Conservation (phyloP, 2,888 invertebrate genomes). For the Idaea biselata region DNA sequence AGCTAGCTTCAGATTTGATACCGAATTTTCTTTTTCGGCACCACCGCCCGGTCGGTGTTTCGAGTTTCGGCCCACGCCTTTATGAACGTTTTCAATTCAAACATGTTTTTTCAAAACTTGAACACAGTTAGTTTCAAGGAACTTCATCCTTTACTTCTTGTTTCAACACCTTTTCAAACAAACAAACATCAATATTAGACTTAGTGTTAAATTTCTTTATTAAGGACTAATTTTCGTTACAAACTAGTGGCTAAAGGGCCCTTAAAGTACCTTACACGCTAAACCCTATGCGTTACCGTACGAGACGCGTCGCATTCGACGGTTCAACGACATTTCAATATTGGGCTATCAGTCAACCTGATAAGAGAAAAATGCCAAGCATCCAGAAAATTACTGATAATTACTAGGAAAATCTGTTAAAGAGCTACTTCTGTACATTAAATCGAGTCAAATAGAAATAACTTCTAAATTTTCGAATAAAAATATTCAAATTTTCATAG, state of each 20-base stretch:
- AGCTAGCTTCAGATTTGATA: constrained; percentile 53
- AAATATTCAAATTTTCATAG: too few species aligned
- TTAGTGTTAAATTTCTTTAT: constrained; percentile 74
- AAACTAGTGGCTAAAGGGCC: constrained; percentile 66
- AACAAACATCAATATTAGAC: constrained; percentile 86
- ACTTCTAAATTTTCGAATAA: too few species aligned
- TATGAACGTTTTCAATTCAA: constrained; percentile 71
- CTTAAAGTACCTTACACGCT: constrained; percentile 66
- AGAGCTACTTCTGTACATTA: too few species aligned
- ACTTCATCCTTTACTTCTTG: constrained; percentile 91
- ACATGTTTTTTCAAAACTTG: constrained; percentile 76
- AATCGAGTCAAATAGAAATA: too few species aligned
- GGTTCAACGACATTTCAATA: not conserved
- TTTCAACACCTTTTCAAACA: constrained; percentile 91
- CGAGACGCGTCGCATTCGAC: not conserved
- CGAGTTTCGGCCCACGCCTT: constrained; percentile 59
- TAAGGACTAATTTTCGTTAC: constrained; percentile 64
- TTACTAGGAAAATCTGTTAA: too few species aligned
- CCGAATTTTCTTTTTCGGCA: constrained; percentile 61
- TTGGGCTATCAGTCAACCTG: not conserved
- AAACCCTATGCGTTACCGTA: constrained; percentile 56
- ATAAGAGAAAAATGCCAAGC: not conserved
- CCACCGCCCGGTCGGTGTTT: constrained; percentile 52
- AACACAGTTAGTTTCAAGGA: constrained; percentile 80
- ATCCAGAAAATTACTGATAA: not conserved